Evolutionary conservation across 2,888 invertebrate species (phyloP), one percentile per base, ranked within the genome.

Genomic region (Athripsodes cinereus): DNA sequence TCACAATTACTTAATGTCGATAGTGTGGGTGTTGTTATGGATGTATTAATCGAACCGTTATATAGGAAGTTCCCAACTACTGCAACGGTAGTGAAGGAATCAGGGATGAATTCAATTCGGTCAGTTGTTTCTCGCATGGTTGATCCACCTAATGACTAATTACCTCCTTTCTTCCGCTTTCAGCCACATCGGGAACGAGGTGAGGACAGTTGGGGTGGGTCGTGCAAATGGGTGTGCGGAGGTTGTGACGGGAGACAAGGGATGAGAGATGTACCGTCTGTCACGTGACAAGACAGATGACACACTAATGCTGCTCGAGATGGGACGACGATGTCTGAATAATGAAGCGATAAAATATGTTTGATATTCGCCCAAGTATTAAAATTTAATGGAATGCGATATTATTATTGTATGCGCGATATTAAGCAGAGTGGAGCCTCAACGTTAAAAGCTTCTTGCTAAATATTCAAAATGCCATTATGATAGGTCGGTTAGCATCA

Each of bases 101-200:
- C 26, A 26, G 10, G 26, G 26, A 10, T 26, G 26, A 26, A 26
- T 10, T 26, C 26, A 26, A 10, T 26, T n/a, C 44, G 5, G 44
- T 16, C 44, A 10, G 26, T 26, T 26, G 40, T 40, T n/a, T 16
- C 40, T 40, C 40, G 40, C n/a, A n/a, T 16, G 40, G 40, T 40
- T 40, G 40, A 40, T 19, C 46, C 51, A 53, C 31, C 58, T 58
- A 58, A 58, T 54, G 58, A 54, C 58, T 58, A 58, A 58, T 58
- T 58, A 58, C 58, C 40, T 22, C 50, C 44, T 22, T 40, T 40
- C 40, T 40, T 40, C 40, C 40, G 26, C 26, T 26, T 26, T 26
- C 26, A 46, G 47, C 11, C 18, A 3, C 53, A 22, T 18, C n/a
- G 53, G 53, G 22, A 31, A 47, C 13, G 16, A 40, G 40, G 26